phyloP scores from a whole-genome alignment of 2,888 invertebrate species.

The Noctua comes region DNA sequence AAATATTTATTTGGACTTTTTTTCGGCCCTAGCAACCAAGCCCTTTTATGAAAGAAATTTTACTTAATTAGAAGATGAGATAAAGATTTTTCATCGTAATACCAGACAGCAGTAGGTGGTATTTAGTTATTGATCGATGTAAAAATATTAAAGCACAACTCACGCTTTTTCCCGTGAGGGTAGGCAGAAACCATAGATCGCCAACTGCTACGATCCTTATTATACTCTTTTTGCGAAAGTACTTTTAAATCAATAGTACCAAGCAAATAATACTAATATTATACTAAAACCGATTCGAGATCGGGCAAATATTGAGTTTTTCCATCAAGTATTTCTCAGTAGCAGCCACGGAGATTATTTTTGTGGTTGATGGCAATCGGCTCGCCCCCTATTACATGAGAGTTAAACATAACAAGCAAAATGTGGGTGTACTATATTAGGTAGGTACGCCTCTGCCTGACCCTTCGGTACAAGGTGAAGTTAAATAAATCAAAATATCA shows the following conservation, averaged over 20 bases:
- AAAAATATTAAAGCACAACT: not conserved
- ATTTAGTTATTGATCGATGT: not conserved
- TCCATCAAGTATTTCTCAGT: not conserved
- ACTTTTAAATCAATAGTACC: not conserved
- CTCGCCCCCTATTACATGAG: not conserved
- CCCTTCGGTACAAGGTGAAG: not conserved
- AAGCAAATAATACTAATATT: not conserved
- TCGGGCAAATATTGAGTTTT: not conserved
- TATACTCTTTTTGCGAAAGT: not conserved
- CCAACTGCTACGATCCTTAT: not conserved
- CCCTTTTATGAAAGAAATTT: not conserved
- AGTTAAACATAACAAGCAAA: not conserved
- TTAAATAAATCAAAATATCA: constrained; percentile 27
- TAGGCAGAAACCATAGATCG: not conserved
- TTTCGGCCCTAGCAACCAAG: not conserved
- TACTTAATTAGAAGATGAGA: not conserved
- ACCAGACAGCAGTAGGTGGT: too few relatives aligned
- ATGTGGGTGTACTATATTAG: not conserved
- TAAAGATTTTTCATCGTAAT: not conserved
- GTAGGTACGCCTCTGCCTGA: not conserved
- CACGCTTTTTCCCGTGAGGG: too few relatives aligned
- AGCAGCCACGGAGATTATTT: not conserved
- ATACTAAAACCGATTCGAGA: not conserved
- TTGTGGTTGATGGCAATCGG: not conserved
- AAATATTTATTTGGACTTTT: constrained; percentile 60